Base-by-base conservation (phyloP, 2,113 vertebrate genomes). In the Phylloscopus trochiloides region DNA sequence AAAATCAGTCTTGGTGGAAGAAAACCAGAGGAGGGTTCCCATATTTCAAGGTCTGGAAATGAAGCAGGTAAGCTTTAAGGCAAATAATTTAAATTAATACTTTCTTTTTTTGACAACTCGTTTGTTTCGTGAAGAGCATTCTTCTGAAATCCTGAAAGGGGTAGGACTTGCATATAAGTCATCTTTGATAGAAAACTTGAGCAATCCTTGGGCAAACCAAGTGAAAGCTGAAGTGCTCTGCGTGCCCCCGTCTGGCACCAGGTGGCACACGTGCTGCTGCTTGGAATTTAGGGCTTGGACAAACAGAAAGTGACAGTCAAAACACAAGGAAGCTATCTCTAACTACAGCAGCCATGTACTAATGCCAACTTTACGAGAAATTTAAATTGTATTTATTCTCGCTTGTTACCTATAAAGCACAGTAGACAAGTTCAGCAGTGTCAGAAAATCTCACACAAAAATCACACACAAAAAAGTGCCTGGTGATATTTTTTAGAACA, bases 261-360 rank as follows among this genome's bases (percentile, higher is more conserved):
- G 93, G 83, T 78, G 96, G 91, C 94, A 90, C 57, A 38, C 17
- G 10, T 21, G 74, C 48, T 67, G 48, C 62, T 58, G n/a, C 29
- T 50, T 19, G n/a, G 9, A 40, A 28, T 32, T 24, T 7, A 1
- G 29, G 42, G 4, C n/a, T 54, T 25, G 7, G 12, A 17, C 40
- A 12, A 76, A 40, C 19, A 0, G 2, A 43, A 63, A 51, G 10
- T 6, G 34, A 15, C 31, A 42, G 26, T 43, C 25, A 9, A 57
- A 81, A 58, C 38, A 12, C 15, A 13, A 29, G 24, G 34, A n/a
- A 73, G 17, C 12, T 50, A 25, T 7, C 12, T 11, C 0, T 0
- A 48, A 14, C 34, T 48, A 1, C 12, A 15, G 19, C 13, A 70
- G 51, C 36, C 22, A 19, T 19, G 45, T 0, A 1, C 29, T 47